Evolutionary conservation across 2,113 vertebrate genomes (phyloP).

Genomic region (Peucedramus taeniatus): DNA sequence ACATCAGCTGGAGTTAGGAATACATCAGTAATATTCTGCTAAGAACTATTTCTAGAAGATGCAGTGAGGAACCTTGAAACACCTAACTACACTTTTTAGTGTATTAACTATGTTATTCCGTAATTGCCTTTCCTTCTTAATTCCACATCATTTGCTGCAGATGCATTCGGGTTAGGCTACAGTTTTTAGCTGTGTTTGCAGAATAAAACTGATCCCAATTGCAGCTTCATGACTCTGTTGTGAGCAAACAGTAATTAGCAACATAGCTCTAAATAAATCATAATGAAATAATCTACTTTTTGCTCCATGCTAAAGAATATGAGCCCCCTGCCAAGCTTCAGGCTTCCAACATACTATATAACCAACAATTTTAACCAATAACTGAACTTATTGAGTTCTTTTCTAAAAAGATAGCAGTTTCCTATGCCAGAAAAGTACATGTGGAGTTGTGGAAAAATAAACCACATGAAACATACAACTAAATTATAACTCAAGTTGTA

Average conservation of each 20-base stretch:
- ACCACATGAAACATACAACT: neutral
- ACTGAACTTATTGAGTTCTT: neutral
- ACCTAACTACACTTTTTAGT: neutral
- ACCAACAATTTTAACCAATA: neutral
- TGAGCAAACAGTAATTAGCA: neutral
- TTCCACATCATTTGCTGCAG: neutral
- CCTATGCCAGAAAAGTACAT: neutral
- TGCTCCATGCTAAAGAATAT: neutral
- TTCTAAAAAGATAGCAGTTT: neutral
- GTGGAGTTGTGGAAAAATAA: neutral
- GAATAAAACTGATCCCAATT: neutral
- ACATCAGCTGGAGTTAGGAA: neutral
- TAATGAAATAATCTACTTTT: neutral
- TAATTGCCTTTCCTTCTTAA: neutral
- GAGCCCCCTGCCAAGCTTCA: neutral
- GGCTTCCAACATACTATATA: neutral
- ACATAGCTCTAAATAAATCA: neutral
- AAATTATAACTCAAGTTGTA: neutral
- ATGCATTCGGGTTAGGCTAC: neutral
- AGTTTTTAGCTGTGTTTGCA: neutral
- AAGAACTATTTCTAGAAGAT: neutral
- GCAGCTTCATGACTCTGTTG: neutral
- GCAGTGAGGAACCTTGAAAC: neutral
- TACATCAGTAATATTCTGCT: neutral
- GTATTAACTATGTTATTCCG: neutral